These are phyloP conservation scores for Xyliphius kryptos DNA, from an alignment of 2,113 vertebrate species.

Conservation along the genomic window DNA sequence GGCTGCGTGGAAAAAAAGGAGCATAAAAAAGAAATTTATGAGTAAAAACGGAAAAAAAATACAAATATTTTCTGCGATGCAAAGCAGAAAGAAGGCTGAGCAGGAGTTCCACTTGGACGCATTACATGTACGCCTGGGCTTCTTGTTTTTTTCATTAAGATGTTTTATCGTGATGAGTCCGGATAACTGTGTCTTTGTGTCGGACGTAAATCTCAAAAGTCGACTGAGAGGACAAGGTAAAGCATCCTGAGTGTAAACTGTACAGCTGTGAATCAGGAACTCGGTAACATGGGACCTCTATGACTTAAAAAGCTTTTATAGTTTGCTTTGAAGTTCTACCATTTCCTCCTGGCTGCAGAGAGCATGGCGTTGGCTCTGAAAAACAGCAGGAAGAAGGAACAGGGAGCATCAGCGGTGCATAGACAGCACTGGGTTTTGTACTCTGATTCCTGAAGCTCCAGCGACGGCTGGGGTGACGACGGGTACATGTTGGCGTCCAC, in stretches of 20 bases:
- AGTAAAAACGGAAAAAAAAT: slow-evolving; percentile 73
- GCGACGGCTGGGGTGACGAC: neutral
- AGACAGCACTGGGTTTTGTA: neutral
- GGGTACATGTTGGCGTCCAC: slow-evolving; percentile 49
- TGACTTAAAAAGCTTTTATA: neutral
- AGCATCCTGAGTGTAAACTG: neutral
- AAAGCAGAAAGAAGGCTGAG: slow-evolving; percentile 76
- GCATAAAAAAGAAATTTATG: slow-evolving; percentile 72
- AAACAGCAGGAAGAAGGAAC: neutral
- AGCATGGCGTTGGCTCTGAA: neutral
- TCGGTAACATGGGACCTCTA: neutral
- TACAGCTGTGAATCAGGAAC: neutral
- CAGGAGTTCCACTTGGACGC: slow-evolving; percentile 60
- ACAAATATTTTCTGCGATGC: slow-evolving; percentile 85
- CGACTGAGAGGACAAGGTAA: too few species aligned
- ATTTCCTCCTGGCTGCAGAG: neutral
- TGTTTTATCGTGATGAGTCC: slow-evolving; percentile 13
- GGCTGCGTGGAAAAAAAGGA: slow-evolving; percentile 41
- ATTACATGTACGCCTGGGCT: neutral
- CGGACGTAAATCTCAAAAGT: neutral
- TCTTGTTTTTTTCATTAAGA: slow-evolving; percentile 14
- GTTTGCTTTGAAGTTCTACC: neutral
- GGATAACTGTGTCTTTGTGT: neutral
- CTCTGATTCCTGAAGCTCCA: neutral
- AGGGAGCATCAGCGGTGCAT: neutral